Base-by-base conservation (phyloP, 2,113 vertebrate species). In the Chaetorhynchus papuensis region DNA sequence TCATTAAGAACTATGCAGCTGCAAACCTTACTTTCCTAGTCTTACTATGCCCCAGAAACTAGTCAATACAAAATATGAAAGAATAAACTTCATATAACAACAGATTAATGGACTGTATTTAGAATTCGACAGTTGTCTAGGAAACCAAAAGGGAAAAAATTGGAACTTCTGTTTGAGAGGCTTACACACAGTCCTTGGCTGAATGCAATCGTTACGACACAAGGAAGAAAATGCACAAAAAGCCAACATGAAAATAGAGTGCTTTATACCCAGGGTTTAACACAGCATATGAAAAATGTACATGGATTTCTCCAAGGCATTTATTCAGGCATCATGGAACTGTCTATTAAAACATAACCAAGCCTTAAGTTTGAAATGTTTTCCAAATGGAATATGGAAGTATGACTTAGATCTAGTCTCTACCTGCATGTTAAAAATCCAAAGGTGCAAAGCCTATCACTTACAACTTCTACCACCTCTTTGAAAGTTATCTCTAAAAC, bases 81-180 rank as follows among this genome's bases (percentile, higher is more conserved):
- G 69, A 96, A 83, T 65, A 85, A 78, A 89, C 64, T 91, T 72
- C 13, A 3, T 56, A 22, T n/a, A 90, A 49, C 53, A 82, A 35
- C 87, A 91, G 89, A 95, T 83, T 86, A 92, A 95, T 95, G 76
- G 77, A 78, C 68, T 91, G 66, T 49, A 87, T 93, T 95, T 93
- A 83, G 74, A 95, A 70, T 93, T 63, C 31, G 80, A 83, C 72
- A 81, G 89, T 96, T 89, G 87, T 89, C 87, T 75, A 95, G 63
- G 92, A 89, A 96, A 91, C 85, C 15, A 30, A 80, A 80, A 47
- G n/a, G 45, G 19, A 47, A 89, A 83, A 71, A 79, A 75, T 0
- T 44, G 42, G 27, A 95, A 87, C 44, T 94, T 71, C 54, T 95
- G 60, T 23, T 80, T 60, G 74, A 90, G 69, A 91, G 54, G 50